Percentiles rank a stretch among this genome's conserved stretches.
phyloP scores from a whole-genome alignment of 2,797 vertebrate species.

The Emydoidea blandingii region DNA sequence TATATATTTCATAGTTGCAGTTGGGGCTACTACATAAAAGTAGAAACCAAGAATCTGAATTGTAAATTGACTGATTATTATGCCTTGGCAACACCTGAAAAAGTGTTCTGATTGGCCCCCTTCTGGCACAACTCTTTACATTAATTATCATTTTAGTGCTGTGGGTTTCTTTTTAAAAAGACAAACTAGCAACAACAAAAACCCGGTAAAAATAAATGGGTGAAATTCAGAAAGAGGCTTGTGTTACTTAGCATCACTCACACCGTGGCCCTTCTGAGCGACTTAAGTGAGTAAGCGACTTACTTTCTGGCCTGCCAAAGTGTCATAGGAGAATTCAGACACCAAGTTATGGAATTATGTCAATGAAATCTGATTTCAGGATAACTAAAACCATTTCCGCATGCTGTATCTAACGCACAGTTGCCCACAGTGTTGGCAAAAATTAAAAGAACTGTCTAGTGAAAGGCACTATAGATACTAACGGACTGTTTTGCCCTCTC shows the following conservation, averaged over 20 bases:
- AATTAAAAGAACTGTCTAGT: slow-evolving; percentile 23
- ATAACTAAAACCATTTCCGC: slow-evolving; percentile 48
- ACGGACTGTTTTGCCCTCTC: slow-evolving; percentile 45
- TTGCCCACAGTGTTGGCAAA: slow-evolving; percentile 26
- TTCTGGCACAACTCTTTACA: slow-evolving; percentile 67
- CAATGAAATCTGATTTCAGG: slow-evolving; percentile 55
- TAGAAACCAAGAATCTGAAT: slow-evolving; percentile 61
- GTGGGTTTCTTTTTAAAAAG: slow-evolving; percentile 29
- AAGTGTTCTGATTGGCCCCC: slow-evolving; percentile 60
- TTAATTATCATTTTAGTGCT: slow-evolving; percentile 66
- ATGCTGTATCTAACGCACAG: not conserved
- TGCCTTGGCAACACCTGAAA: slow-evolving; percentile 68
- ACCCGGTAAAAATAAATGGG: slow-evolving; percentile 67
- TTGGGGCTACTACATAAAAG: slow-evolving; percentile 51
- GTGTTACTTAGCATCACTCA: slow-evolving; percentile 35
- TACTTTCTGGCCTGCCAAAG: slow-evolving; percentile 37
- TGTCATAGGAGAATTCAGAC: slow-evolving; percentile 41
- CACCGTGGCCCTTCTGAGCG: slow-evolving; percentile 28
- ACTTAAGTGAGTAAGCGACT: slow-evolving; percentile 23
- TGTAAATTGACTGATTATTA: slow-evolving; percentile 75
- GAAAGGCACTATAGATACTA: slow-evolving; percentile 42
- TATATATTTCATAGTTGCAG: not conserved
- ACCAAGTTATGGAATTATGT: not conserved
- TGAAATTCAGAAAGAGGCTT: slow-evolving; percentile 36
- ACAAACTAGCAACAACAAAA: slow-evolving; percentile 35